Percentiles rank a stretch among this genome's conserved stretches.
Conservation (phyloP, 92 coral and sea anemone genomes). For the Hydrozoanthus gracilis region DNA sequence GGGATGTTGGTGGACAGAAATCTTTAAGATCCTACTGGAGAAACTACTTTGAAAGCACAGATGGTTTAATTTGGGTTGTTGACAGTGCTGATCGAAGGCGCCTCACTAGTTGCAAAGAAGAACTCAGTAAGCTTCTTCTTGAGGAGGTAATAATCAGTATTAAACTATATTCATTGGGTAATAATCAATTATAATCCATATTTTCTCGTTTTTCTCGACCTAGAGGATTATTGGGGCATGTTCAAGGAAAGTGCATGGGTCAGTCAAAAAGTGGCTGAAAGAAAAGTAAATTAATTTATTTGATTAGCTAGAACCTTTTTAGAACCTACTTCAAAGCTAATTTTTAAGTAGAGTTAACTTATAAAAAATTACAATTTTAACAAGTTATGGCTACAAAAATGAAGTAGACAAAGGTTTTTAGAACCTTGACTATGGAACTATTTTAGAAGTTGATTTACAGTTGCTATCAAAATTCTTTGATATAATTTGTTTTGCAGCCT, state of each 20-base stretch:
- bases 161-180: too few relatives aligned
- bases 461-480: not conserved
- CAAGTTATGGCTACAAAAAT: too few relatives aligned
- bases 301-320: too few relatives aligned
- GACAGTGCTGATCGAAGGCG: conserved; percentile 95
- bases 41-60: conserved; percentile 99
- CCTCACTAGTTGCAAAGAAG: conserved; percentile 80
- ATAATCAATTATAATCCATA: not conserved
- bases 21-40: conserved; percentile 98
- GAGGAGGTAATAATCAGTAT: conserved; percentile 76
- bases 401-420: too few relatives aligned
- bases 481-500: not conserved
- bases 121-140: conserved; percentile 79
- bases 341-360: too few relatives aligned
- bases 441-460: not conserved
- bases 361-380: too few relatives aligned
- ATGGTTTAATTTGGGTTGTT: conserved; percentile 99
- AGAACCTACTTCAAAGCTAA: too few relatives aligned
- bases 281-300: too few relatives aligned
- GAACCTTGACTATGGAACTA: too few relatives aligned
- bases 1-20: conserved; percentile 99
- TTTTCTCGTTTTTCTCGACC: not conserved
- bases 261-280: not conserved
- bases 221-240: not conserved
- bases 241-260: not conserved